These are phyloP conservation scores for Ashinkailepas kermadecensis DNA, from an alignment of 2,888 invertebrate species.

Conservation along the genomic window DNA sequence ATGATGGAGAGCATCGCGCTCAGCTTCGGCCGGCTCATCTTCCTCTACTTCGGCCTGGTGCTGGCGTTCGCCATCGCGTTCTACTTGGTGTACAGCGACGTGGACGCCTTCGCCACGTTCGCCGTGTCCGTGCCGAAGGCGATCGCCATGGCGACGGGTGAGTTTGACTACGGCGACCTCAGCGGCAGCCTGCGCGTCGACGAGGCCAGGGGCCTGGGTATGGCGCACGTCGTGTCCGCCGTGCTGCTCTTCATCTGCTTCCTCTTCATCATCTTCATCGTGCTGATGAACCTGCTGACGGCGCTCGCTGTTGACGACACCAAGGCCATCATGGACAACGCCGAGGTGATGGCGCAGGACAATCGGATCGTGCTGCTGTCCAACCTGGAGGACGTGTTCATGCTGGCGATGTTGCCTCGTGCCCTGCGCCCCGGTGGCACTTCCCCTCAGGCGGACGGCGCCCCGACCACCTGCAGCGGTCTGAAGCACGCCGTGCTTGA, in stretches of 20 bases:
- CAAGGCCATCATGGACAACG: slow-evolving; percentile 23
- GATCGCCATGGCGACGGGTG: slow-evolving; percentile 34
- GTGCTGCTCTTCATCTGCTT: slow-evolving; percentile 32
- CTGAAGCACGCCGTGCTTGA: not conserved
- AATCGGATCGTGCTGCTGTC: not conserved
- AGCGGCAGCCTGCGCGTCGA: slow-evolving; percentile 21
- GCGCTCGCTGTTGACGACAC: slow-evolving; percentile 33
- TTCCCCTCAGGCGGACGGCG: not conserved
- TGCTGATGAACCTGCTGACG: slow-evolving; percentile 34
- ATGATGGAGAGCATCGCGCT: slow-evolving; percentile 33
- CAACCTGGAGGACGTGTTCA: not conserved
- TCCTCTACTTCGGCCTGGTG: slow-evolving; percentile 32
- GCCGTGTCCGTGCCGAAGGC: slow-evolving; percentile 33
- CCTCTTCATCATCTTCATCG: slow-evolving; percentile 34
- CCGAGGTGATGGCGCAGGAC: not conserved
- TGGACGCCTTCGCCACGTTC: slow-evolving; percentile 28
- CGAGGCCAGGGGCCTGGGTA: not conserved
- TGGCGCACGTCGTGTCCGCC: slow-evolving; percentile 24
- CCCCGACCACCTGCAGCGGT: not conserved
- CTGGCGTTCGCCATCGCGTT: slow-evolving; percentile 33
- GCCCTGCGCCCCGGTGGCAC: not conserved
- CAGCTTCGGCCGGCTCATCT: slow-evolving; percentile 32
- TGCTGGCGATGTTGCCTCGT: not conserved
- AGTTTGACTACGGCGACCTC: slow-evolving; percentile 33
- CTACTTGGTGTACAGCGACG: slow-evolving; percentile 27